A percentile compares a stretch with the other conserved stretches of the same genome.
Conservation (phyloP, 2,888 invertebrate genomes). For the Trimorus sp. region DNA sequence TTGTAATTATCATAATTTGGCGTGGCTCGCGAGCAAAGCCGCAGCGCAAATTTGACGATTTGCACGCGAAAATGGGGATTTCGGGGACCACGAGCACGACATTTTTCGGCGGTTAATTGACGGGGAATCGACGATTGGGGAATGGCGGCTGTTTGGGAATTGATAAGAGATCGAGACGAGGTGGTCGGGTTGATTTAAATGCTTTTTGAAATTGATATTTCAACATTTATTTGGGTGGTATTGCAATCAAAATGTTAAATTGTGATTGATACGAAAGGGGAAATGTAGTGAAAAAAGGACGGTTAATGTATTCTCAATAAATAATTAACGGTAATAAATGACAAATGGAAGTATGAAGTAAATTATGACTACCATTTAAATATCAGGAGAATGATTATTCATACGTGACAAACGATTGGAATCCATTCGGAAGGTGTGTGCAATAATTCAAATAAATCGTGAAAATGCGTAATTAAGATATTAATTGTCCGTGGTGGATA, state of each 20-base stretch:
- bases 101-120: no score
- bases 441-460: no score
- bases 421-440: no score
- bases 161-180: background rate
- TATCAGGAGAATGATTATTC: no score
- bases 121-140: no score
- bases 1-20: constrained; percentile 57
- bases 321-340: background rate
- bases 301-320: background rate
- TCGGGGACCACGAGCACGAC: no score
- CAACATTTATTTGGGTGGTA: no score
- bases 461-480: no score
- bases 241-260: background rate
- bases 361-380: no score
- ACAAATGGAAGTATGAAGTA: background rate
- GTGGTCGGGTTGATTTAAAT: background rate
- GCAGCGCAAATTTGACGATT: constrained; percentile 44
- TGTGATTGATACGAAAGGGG: background rate
- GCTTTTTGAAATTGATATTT: no score
- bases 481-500: no score
- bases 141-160: background rate
- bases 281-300: background rate
- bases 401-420: no score
- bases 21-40: constrained; percentile 22
- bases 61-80: constrained; percentile 38